Conservation (phyloP, 2,888 invertebrate genomes). For the Oscheius sp. region DNA sequence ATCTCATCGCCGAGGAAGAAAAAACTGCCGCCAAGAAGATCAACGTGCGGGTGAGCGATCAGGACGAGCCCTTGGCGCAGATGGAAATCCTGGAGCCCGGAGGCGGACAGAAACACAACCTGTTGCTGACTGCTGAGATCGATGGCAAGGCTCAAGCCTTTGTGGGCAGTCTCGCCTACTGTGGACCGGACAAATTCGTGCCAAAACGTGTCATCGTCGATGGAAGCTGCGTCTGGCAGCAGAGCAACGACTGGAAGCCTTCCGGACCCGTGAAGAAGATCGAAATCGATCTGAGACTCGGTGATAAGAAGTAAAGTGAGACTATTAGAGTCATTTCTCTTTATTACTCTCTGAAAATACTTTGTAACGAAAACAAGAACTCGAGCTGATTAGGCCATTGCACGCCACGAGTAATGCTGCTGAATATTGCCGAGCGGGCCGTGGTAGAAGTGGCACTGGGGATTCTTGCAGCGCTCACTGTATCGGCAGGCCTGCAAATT, state of each 20-base stretch:
- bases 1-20: neutral
- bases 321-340: neutral
- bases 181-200: neutral
- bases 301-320: neutral
- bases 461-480: too few relatives aligned
- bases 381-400: too few relatives aligned
- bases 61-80: neutral
- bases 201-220: slow-evolving; percentile 14
- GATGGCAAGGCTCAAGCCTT: slow-evolving; percentile 1
- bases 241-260: slow-evolving; percentile 27
- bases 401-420: too few relatives aligned
- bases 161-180: slow-evolving; percentile 4
- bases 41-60: neutral
- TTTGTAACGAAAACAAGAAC: too few relatives aligned
- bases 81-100: neutral
- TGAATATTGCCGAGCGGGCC: too few relatives aligned
- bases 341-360: too few relatives aligned
- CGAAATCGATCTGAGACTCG: slow-evolving; percentile 12
- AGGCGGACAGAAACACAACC: neutral
- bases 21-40: neutral
- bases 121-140: slow-evolving; percentile 6
- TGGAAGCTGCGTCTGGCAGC: slow-evolving; percentile 11
- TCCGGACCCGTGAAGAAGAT: neutral
- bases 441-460: too few relatives aligned
- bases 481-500: too few relatives aligned